phyloP scores from a whole-genome alignment of 1,140 invertebrate species.

The Asbolus verrucosus region DNA sequence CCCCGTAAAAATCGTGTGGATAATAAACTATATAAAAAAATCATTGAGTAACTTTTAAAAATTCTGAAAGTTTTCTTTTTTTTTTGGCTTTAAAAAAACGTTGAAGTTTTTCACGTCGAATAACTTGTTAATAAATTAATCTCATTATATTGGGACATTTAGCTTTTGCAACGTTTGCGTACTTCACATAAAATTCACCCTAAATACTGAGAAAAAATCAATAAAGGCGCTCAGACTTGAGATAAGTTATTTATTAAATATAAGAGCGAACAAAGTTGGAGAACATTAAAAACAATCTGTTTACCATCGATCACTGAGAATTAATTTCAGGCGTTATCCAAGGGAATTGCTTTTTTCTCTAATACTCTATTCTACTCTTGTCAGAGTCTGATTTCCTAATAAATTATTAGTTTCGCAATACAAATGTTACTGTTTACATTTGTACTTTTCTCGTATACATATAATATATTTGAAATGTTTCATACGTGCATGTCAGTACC shows the following conservation, averaged over 20 bases:
- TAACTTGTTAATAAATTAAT: slow-evolving; percentile 1
- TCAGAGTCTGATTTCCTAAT: no score
- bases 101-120: not conserved
- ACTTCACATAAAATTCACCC: not conserved
- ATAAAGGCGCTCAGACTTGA: not conserved
- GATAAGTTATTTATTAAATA: slow-evolving; percentile 26
- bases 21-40: no score
- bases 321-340: slow-evolving; percentile 17
- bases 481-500: no score
- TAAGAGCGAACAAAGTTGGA: slow-evolving; percentile 8
- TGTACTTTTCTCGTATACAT: no score
- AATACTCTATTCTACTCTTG: not conserved
- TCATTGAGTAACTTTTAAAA: no score
- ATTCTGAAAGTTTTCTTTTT: no score
- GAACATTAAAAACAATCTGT: slow-evolving; percentile 18
- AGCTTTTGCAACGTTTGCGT: not conserved
- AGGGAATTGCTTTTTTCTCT: slow-evolving; percentile 7
- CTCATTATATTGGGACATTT: not conserved
- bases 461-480: no score
- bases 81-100: slow-evolving; percentile 5
- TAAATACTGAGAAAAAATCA: not conserved
- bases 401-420: no score
- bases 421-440: no score
- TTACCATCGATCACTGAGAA: slow-evolving; percentile 17
- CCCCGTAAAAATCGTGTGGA: no score